Evolutionary conservation across 2,797 vertebrate species (phyloP), one percentile per base, ranked within the genome.

Genomic region (Prunella strophiata): DNA sequence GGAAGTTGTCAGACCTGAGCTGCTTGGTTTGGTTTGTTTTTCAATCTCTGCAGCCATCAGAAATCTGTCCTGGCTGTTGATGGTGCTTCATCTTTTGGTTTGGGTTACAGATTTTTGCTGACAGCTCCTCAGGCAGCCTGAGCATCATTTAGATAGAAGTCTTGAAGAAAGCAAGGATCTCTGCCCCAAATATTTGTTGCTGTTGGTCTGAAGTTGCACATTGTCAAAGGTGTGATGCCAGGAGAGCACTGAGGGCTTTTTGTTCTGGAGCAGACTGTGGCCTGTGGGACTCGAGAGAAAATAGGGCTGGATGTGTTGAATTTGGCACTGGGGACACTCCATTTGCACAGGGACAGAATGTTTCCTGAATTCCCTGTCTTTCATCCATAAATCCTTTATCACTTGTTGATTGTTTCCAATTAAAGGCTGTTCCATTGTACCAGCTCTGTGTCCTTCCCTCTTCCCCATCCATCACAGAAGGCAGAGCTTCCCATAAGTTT

Each of bases 161-260:
- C 40, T 45, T 48, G 88, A 84, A 54, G 54, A 4, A 47, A 38
- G 13, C 36, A 51, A 29, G 10, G 38, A 38, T 48, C 61, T 75
- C 54, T 88, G 50, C 86, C 80, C 76, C 70, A 45, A 21, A 17
- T 85, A 36, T n/a, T 90, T 93, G 80, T 94, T 83, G 50, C 34
- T 62, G 54, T 93, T 92, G 77, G 51, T 81, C 25, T 52, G 92
- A 61, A 78, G 77, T 18, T 93, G 74, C 73, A 47, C 70, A 7
- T 88, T 81, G 57, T 94, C 80, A 43, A 65, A 65, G 27, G 30
- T 66, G 45, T 84, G 62, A 52, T 80, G 88, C 85, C 90, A 92
- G 18, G 27, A 47, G 27, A 90, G 29, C 54, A 84, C 79, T 96
- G 89, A 95, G 55, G 38, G 51, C 25, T 82, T 92, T 94, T 94